Conservation (phyloP, 2,888 invertebrate species). For the Athalia rosae region DNA sequence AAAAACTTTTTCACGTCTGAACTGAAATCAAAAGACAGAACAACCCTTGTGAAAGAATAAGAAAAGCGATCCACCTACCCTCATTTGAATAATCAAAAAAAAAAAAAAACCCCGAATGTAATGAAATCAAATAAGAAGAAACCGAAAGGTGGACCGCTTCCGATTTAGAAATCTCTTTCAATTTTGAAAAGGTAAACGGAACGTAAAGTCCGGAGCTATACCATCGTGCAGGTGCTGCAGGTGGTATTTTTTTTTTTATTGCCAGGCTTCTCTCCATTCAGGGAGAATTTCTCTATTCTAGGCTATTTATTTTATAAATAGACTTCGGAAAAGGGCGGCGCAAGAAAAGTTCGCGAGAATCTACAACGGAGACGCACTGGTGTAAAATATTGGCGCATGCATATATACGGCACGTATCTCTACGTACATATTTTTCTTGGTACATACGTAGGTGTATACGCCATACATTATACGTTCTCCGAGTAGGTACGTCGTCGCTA, state of each 20-base stretch:
- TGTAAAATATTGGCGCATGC: background rate
- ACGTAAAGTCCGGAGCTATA: too few relatives aligned
- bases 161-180: too few relatives aligned
- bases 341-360: conserved; percentile 11
- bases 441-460: background rate
- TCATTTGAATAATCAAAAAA: too few relatives aligned
- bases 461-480: background rate
- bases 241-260: background rate
- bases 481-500: conserved; percentile 3
- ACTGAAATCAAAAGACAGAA: too few relatives aligned
- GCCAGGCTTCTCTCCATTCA: conserved; percentile 1
- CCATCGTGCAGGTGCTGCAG: background rate
- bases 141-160: too few relatives aligned
- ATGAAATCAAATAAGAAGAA: too few relatives aligned
- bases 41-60: too few relatives aligned
- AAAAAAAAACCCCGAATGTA: too few relatives aligned
- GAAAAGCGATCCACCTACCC: too few relatives aligned
- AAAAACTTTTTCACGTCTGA: too few relatives aligned
- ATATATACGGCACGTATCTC: background rate
- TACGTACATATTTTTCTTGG: background rate
- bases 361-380: background rate
- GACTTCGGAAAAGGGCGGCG: conserved; percentile 15
- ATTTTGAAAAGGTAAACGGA: too few relatives aligned
- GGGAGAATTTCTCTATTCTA: too few relatives aligned
- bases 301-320: conserved; percentile 39